Conservation (phyloP, 2,797 vertebrate species). For the Borostomias antarcticus region DNA sequence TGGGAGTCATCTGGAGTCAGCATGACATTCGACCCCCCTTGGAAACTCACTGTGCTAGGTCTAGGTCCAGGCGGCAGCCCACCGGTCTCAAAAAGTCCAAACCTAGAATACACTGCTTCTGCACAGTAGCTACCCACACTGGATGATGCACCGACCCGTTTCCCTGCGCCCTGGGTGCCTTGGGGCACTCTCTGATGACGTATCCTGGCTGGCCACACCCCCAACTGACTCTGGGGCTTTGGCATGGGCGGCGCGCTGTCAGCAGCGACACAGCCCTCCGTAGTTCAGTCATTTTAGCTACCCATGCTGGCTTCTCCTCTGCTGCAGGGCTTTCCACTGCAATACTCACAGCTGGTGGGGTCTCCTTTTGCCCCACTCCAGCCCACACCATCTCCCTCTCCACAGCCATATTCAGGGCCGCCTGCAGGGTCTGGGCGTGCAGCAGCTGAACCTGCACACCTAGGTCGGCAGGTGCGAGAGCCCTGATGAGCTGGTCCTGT, state of each 20-base stretch:
- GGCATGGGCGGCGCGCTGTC: neutral
- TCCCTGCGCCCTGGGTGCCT: neutral
- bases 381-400: neutral
- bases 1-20: neutral
- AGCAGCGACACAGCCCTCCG: neutral
- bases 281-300: neutral
- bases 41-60: neutral
- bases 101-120: neutral
- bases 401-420: neutral
- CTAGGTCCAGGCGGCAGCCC: slow-evolving; percentile 16
- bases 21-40: neutral
- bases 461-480: neutral
- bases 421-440: neutral
- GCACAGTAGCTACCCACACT: no score
- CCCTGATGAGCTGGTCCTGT: neutral
- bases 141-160: neutral
- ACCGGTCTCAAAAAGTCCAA: slow-evolving; percentile 1
- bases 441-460: neutral
- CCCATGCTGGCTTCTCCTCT: neutral
- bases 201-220: slow-evolving; percentile 2
- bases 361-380: neutral
- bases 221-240: neutral
- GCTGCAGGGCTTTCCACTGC: no score
- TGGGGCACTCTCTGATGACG: slow-evolving; percentile 9
- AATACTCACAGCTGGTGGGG: neutral